Conservation (phyloP, 2,888 invertebrate species). For the Timema podura region DNA sequence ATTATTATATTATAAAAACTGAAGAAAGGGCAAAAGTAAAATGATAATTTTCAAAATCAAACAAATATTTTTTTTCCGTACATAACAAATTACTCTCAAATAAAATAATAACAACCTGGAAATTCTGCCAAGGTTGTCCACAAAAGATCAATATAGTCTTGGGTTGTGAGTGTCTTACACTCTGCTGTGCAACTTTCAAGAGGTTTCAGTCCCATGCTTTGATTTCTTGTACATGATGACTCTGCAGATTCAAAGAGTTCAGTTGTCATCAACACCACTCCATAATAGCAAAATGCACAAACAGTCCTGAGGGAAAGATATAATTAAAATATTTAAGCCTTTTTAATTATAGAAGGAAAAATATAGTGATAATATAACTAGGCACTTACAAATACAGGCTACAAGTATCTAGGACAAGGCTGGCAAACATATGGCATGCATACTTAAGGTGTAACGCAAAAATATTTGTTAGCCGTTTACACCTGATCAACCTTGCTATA, state of each 20-base stretch:
- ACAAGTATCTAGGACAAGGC: no score
- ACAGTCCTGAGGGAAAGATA: slow-evolving; percentile 62
- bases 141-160: slow-evolving; percentile 86
- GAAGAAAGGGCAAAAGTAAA: no score
- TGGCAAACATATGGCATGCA: no score
- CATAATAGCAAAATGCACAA: slow-evolving; percentile 94
- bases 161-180: slow-evolving; percentile 69
- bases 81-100: slow-evolving; percentile 5
- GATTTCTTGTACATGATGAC: slow-evolving; percentile 35
- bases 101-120: no score
- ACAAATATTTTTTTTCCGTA: background rate
- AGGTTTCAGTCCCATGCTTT: slow-evolving; percentile 40
- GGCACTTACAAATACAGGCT: no score
- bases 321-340: slow-evolving; percentile 21
- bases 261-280: slow-evolving; percentile 90
- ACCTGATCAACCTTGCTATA: no score
- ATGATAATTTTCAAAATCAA: no score
- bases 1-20: no score
- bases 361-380: no score
- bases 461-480: no score
- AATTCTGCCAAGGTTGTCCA: slow-evolving; percentile 95
- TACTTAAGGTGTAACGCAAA: no score
- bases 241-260: slow-evolving; percentile 74
- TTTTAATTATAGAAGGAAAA: slow-evolving; percentile 1
- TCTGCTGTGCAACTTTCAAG: slow-evolving; percentile 59